phyloP scores from a whole-genome alignment of 2,113 vertebrate genomes.

The Hypomesus transpacificus region DNA sequence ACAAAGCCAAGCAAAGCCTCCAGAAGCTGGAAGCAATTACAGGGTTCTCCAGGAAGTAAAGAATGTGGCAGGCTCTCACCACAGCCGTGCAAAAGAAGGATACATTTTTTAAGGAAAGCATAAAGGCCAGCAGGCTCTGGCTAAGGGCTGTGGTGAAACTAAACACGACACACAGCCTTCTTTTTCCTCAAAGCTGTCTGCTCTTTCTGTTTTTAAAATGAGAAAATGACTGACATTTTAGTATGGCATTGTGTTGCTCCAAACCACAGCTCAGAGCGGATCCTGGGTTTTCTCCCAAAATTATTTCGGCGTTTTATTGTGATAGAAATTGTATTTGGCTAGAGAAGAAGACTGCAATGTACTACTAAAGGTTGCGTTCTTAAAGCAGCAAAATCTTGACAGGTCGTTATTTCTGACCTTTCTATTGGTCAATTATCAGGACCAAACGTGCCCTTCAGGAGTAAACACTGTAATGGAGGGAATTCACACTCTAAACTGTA shows the following conservation, averaged over 20 bases:
- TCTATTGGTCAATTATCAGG: not conserved
- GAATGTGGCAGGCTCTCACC: constrained; percentile 60
- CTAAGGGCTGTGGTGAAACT: constrained; percentile 42
- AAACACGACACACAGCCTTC: constrained; percentile 54
- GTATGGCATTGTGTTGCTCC: constrained; percentile 17
- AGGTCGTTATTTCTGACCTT: not conserved
- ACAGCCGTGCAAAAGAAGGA: constrained; percentile 48
- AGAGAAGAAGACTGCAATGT: too few relatives aligned
- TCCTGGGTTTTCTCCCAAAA: constrained; percentile 5
- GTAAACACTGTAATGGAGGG: not conserved
- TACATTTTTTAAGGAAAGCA: constrained; percentile 35
- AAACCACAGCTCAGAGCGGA: constrained; percentile 9
- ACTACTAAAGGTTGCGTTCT: too few relatives aligned
- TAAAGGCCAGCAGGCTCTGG: constrained; percentile 37
- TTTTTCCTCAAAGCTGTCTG: constrained; percentile 37
- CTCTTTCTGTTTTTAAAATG: constrained; percentile 22
- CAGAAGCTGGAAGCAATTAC: constrained; percentile 70
- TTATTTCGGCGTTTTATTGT: not conserved
- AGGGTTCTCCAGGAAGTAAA: constrained; percentile 53
- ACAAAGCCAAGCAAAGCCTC: constrained; percentile 26
- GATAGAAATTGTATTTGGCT: too few relatives aligned
- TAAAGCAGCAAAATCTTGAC: not conserved
- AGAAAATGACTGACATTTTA: constrained; percentile 21
- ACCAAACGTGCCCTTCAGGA: not conserved
- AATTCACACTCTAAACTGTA: not conserved